A percentile compares a stretch with the other conserved stretches of the same genome.
phyloP scores from a whole-genome alignment of 2,888 invertebrate genomes.

The Carcina quercana region DNA sequence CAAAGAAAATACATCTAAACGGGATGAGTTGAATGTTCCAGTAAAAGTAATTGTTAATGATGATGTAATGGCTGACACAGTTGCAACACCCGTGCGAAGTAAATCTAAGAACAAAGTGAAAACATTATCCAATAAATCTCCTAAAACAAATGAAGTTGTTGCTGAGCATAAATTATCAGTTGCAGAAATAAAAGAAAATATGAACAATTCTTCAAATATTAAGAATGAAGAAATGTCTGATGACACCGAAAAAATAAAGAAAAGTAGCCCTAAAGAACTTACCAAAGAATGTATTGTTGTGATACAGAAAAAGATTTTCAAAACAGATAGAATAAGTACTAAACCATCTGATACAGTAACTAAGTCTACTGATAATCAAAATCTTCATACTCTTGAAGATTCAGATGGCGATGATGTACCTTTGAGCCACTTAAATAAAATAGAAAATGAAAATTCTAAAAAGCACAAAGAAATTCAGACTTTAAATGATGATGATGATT shows the following conservation, averaged over 20 bases:
- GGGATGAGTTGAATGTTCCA: no score
- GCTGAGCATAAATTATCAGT: constrained; percentile 1
- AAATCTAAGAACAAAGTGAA: constrained; percentile 25
- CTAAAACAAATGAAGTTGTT: background rate
- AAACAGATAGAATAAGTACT: constrained; percentile 18
- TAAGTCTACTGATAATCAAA: constrained; percentile 12
- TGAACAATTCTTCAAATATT: constrained; percentile 1
- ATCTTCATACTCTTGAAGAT: constrained; percentile 34
- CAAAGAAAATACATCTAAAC: no score
- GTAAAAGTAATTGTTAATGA: no score
- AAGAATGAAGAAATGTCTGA: constrained; percentile 3
- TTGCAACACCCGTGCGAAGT: constrained; percentile 20
- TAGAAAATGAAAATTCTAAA: constrained; percentile 11
- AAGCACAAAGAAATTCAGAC: constrained; percentile 5
- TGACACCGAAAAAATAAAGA: constrained; percentile 16
- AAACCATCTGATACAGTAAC: constrained; percentile 2
- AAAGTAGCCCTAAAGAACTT: constrained; percentile 48
- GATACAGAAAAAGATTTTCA: constrained; percentile 55
- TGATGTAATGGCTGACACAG: no score
- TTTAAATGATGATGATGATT: constrained; percentile 37
- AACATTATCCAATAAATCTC: background rate
- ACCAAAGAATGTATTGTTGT: constrained; percentile 62
- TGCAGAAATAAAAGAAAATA: constrained; percentile 9
- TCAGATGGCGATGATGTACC: constrained; percentile 57
- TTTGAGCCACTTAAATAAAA: constrained; percentile 35